Base-by-base conservation (phyloP, 2,797 vertebrate genomes). In the Protonibea diacanthus region DNA sequence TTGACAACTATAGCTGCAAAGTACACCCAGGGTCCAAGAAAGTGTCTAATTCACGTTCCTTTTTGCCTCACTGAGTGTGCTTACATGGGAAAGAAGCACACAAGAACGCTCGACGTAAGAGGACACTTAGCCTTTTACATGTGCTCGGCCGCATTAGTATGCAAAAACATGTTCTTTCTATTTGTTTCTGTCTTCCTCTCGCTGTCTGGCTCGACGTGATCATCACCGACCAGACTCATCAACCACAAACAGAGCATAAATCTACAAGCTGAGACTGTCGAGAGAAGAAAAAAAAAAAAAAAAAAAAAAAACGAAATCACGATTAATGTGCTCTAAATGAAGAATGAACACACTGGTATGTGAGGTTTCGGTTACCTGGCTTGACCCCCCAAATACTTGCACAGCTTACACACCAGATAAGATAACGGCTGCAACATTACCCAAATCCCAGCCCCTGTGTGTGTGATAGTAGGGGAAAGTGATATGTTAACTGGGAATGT, bases 401-500 rank as follows among this genome's bases (percentile, higher is more conserved):
- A 58, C 71, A 72, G 81, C 79, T 65, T 60, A 60, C 57, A 44
- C 51, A 27, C 18, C 1, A 87, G 89, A 92, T 89, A 90, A 93
- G 85, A 88, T 90, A 90, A 90, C 75, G 64, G 20, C 70, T n/a
- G 48, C 44, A 72, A 56, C 81, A 42, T 80, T 12, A 33, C 7
- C 62, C 44, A 58, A 49, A 71, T 40, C 71, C 61, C 45, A 27
- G 76, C 70, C 48, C 29, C 48, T 57, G 65, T 75, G 57, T 79
- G 76, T 69, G 51, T 76, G 76, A 44, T 12, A 86, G 61, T 33
- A 42, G 79, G 64, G 52, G 78, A 86, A 57, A 81, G 70, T 86
- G 85, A 88, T 85, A 68, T 51, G 71, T 78, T 86, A 77, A 78
- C 65, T 63, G 72, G 85, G 85, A 92, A 91, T 89, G 88, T 84